Evolutionary conservation across 1,140 invertebrate genomes (phyloP).

Genomic region (Babylonia areolata): DNA sequence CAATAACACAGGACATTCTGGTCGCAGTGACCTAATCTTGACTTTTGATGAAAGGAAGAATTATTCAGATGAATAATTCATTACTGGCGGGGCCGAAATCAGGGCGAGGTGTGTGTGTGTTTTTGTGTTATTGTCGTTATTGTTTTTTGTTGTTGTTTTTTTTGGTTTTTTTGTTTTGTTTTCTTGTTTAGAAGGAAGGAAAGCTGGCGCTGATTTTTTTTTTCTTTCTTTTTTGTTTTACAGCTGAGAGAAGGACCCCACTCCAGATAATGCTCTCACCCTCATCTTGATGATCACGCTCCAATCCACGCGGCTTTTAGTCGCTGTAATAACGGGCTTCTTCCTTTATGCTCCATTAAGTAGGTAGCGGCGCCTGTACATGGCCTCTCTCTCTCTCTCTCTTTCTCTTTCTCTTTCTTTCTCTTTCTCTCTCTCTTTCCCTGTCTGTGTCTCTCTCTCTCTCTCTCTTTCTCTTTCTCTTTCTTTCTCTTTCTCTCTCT

Average conservation of each 20-base stretch:
- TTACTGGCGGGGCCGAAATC: not conserved
- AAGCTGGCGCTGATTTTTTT: too few relatives aligned
- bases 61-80: constrained; percentile 20
- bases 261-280: not conserved
- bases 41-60: constrained; percentile 8
- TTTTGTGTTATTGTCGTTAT: too few relatives aligned
- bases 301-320: not conserved
- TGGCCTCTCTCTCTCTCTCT: not conserved
- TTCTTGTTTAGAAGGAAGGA: too few relatives aligned
- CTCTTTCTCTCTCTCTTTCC: not conserved
- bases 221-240: not conserved
- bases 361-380: not conserved
- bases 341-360: constrained; percentile 9
- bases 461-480: not conserved
- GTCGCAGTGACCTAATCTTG: constrained; percentile 15
- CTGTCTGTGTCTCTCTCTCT: not conserved
- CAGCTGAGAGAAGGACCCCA: not conserved
- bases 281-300: not conserved
- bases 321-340: constrained; percentile 5
- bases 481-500: not conserved
- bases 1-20: not conserved
- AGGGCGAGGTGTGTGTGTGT: not conserved
- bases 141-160: not conserved
- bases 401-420: not conserved
- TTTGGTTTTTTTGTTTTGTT: too few relatives aligned